Conservation (phyloP, 2,888 invertebrate species). For the Smittia aterrima region DNA sequence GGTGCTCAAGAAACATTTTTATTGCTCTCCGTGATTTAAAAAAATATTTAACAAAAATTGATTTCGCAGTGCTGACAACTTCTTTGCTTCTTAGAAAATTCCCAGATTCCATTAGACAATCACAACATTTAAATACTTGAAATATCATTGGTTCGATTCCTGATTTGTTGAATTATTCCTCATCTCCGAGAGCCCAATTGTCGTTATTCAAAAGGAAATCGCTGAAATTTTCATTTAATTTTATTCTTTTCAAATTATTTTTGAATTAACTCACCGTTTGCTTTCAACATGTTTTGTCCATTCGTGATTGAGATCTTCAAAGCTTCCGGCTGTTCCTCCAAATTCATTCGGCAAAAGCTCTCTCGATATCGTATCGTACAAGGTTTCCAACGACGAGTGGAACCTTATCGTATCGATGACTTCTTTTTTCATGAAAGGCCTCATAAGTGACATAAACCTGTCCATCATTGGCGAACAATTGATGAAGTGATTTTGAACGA, state of each 20-base stretch:
- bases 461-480: slow-evolving; percentile 25
- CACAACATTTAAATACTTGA: neutral
- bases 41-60: no score
- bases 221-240: slow-evolving; percentile 10
- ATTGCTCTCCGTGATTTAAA: no score
- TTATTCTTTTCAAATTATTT: neutral
- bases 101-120: no score
- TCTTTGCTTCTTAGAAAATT: no score
- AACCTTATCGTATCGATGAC: neutral
- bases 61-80: no score
- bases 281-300: slow-evolving; percentile 20
- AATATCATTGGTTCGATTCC: neutral
- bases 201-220: slow-evolving; percentile 21
- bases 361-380: neutral
- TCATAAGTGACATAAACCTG: slow-evolving; percentile 1
- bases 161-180: neutral
- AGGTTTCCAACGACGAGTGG: neutral
- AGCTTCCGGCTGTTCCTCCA: slow-evolving; percentile 18
- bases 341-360: slow-evolving; percentile 29
- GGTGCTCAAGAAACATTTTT: no score
- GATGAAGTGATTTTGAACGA: slow-evolving; percentile 31
- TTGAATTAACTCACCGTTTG: slow-evolving; percentile 18
- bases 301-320: neutral
- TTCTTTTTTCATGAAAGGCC: slow-evolving; percentile 26
- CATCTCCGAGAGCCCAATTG: slow-evolving; percentile 11